These are phyloP conservation scores for Anthoptus insignis DNA, from an alignment of 2,888 invertebrate genomes.

Conservation along the genomic window DNA sequence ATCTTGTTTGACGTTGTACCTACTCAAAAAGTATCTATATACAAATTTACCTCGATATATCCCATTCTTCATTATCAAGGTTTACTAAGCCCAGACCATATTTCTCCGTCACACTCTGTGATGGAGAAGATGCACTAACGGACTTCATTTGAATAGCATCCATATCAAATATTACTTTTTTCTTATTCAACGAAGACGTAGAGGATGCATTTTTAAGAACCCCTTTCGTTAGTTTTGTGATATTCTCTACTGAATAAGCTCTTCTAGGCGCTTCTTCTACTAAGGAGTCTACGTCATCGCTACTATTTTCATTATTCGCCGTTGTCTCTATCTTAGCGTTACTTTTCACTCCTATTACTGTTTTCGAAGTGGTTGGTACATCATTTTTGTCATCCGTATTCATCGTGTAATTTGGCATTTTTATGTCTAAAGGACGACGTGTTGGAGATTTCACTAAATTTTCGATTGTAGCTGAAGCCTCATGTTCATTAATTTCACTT, in stretches of 20 bases:
- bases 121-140: slow-evolving; percentile 79
- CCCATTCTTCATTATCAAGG: slow-evolving; percentile 83
- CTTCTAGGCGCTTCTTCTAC: slow-evolving; percentile 59
- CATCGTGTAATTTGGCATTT: slow-evolving; percentile 1
- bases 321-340: background rate
- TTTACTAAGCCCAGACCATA: slow-evolving; percentile 73
- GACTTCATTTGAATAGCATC: slow-evolving; percentile 86
- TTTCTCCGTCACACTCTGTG: slow-evolving; percentile 78
- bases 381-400: background rate
- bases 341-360: background rate
- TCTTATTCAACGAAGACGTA: slow-evolving; percentile 85
- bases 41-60: slow-evolving; percentile 80
- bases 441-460: slow-evolving; percentile 73
- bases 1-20: no score
- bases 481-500: slow-evolving; percentile 50
- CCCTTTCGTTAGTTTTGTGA: slow-evolving; percentile 79
- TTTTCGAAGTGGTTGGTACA: background rate
- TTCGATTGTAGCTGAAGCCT: slow-evolving; percentile 65
- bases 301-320: slow-evolving; percentile 56
- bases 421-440: slow-evolving; percentile 59
- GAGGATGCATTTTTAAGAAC: slow-evolving; percentile 87
- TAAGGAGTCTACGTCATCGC: slow-evolving; percentile 64
- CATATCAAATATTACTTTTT: slow-evolving; percentile 89
- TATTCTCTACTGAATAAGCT: slow-evolving; percentile 61
- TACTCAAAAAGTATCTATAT: no score